phyloP scores from a whole-genome alignment of 92 coral and sea anemone genomes.

The Phenganax stokvisi region DNA sequence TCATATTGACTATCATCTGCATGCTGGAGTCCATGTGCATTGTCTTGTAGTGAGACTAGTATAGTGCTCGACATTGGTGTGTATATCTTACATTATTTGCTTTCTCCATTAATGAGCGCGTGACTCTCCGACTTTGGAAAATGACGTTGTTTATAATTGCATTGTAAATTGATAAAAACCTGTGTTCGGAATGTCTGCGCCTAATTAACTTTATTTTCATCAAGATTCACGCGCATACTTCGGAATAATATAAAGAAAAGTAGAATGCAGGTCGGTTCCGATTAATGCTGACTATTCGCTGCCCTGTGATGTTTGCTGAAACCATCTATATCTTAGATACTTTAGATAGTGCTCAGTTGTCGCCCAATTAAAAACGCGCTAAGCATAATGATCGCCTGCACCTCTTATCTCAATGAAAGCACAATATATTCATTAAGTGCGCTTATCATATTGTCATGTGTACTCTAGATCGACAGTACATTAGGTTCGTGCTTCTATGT shows the following conservation, averaged over 20 bases:
- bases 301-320: no score
- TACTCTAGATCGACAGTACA: slow-evolving; percentile 1
- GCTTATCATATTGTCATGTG: slow-evolving; percentile 33
- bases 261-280: neutral
- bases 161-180: slow-evolving; percentile 11
- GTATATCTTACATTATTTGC: no score
- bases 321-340: neutral
- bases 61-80: no score
- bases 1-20: no score
- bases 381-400: slow-evolving; percentile 31
- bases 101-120: no score
- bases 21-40: no score
- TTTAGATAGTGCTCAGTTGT: slow-evolving; percentile 4
- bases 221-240: slow-evolving; percentile 12
- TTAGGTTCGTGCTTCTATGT: neutral
- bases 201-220: neutral
- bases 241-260: slow-evolving; percentile 14
- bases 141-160: neutral
- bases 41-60: no score
- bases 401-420: slow-evolving; percentile 34
- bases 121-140: neutral
- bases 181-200: slow-evolving; percentile 3
- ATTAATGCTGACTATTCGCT: neutral
- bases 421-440: slow-evolving; percentile 34
- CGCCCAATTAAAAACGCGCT: slow-evolving; percentile 28